Evolutionary conservation across 37 sponge, comb jelly and placozoan genomes (phyloP).

Genomic region (Ephydatia muelleri): DNA sequence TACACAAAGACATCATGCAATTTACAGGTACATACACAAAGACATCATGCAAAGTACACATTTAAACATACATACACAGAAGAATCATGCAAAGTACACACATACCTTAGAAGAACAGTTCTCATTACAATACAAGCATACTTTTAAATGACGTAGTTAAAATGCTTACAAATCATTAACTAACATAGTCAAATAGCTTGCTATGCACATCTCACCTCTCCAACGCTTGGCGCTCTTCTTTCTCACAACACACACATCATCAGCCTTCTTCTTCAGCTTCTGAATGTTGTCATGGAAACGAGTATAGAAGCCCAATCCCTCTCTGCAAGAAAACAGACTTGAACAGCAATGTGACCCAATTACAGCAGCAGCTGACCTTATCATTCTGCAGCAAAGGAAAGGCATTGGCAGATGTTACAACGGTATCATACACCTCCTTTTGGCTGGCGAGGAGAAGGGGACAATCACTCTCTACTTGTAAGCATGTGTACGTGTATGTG

Average conservation of each 20-base stretch:
- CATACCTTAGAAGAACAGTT: neutral
- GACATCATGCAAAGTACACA: too few relatives aligned
- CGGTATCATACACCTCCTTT: conserved; percentile 27
- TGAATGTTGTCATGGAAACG: conserved; percentile 55
- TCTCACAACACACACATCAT: conserved; percentile 32
- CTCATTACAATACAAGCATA: neutral
- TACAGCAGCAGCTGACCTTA: conserved; percentile 16
- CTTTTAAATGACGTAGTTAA: neutral
- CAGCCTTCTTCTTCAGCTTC: conserved; percentile 50
- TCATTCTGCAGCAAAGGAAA: conserved; percentile 46
- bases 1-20: too few relatives aligned
- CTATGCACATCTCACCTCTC: conserved; percentile 21
- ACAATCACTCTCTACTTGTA: too few relatives aligned
- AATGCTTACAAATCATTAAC: too few relatives aligned
- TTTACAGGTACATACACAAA: too few relatives aligned
- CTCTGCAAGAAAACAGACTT: conserved; percentile 25
- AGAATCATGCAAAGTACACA: neutral
- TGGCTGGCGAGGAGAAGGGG: conserved; percentile 13
- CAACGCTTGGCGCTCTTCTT: conserved; percentile 31
- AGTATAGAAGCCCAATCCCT: conserved; percentile 66
- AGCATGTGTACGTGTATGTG: too few relatives aligned
- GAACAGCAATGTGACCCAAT: neutral
- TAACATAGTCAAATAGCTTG: too few relatives aligned
- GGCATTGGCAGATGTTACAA: conserved; percentile 36
- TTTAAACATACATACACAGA: neutral